Evolutionary conservation across 2,888 invertebrate species (phyloP), one percentile per base, ranked within the genome.

Genomic region (Malachius bipustulatus): DNA sequence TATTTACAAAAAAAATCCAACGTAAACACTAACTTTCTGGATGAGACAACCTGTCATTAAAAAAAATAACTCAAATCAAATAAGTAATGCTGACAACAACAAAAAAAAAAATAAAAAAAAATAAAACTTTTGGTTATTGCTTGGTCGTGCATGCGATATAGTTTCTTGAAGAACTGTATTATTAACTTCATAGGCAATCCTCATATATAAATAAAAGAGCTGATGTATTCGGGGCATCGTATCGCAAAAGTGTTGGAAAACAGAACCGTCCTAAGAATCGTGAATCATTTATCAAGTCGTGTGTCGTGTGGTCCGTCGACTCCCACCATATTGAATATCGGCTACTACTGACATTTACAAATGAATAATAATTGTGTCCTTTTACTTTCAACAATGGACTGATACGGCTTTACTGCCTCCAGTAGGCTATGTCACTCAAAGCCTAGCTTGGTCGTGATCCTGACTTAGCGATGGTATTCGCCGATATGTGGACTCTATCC

Each of bases 281-380:
- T 51, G 47, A 52, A 62, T 62, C 62, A 62, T 62, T 62, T 62
- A 62, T 62, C 61, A 61, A 56, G 48, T 36, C 40, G 50, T 44
- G 48, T 56, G 58, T 59, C 59, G 60, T 61, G 59, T 59, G 60
- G 59, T 60, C 59, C 59, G 58, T 52, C 51, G 55, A 62, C 62
- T 60, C 61, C 61, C 57, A 61, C 60, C 59, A 60, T 62, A 63
- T 63, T 62, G 60, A 63, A 63, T 62, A 62, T 63, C 59, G 62
- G 59, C 54, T 61, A 59, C 52, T 51, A 54, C 56, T 63, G 63
- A 63, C 63, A 61, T 61, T 62, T 60, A 62, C 60, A 63, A 62
- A 63, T 63, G 63, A 62, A 63, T 62, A 61, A 62, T 62, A 62
- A 62, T 63, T 61, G 59, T 60, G 61, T 58, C 62, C 61, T 61